These are phyloP conservation scores for Pseudopipra pipra DNA, from an alignment of 2,113 vertebrate species.

Conservation along the genomic window DNA sequence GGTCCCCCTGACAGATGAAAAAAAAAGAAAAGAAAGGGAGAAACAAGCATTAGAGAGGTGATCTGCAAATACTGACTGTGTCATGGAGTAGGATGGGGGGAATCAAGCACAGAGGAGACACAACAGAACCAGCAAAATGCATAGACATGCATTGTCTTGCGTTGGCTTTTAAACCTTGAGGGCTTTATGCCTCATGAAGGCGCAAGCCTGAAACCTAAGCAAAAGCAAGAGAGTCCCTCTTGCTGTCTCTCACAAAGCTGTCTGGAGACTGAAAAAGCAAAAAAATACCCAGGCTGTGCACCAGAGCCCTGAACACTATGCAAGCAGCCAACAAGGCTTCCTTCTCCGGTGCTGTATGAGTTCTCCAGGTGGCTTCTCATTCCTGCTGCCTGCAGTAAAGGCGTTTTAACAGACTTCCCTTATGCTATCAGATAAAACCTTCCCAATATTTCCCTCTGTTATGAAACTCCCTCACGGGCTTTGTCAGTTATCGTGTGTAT, in stretches of 20 bases:
- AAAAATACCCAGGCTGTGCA: background rate
- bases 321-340: constrained; percentile 12
- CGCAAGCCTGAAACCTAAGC: background rate
- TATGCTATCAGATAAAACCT: constrained; percentile 61
- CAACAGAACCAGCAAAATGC: fast-evolving
- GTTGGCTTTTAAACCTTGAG: background rate
- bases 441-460: constrained; percentile 66
- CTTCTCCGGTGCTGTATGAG: constrained; percentile 8
- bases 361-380: constrained; percentile 59
- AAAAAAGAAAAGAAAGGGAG: background rate
- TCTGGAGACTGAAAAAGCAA: background rate
- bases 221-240: background rate
- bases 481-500: constrained; percentile 28
- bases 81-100: fast-evolving
- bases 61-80: background rate
- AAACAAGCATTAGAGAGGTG: background rate
- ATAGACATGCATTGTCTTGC: fast-evolving
- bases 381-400: constrained; percentile 42
- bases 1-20: constrained; percentile 81
- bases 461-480: constrained; percentile 55
- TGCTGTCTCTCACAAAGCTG: background rate
- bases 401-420: constrained; percentile 66
- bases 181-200: background rate
- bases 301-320: background rate
- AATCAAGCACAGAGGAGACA: fast-evolving